phyloP scores from a whole-genome alignment of 2,113 vertebrate species.

The Periophthalmus modestus region DNA sequence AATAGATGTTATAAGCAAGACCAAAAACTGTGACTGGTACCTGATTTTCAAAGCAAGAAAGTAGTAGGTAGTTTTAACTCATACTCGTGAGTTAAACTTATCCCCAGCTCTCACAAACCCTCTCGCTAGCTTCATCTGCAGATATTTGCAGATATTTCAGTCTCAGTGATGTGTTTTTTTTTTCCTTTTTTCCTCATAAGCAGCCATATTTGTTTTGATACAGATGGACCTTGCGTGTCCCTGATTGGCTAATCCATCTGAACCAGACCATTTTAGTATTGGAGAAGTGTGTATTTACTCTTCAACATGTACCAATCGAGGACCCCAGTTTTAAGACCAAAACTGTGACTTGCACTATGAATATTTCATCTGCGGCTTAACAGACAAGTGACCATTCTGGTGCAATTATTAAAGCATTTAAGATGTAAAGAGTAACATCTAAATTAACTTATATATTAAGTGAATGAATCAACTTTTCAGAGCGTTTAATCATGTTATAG shows the following conservation, averaged over 20 bases:
- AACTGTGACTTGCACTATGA: neutral
- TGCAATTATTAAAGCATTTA: constrained; percentile 36
- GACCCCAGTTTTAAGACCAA: neutral
- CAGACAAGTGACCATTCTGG: neutral
- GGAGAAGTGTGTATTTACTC: too few species aligned
- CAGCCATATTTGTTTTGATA: too few species aligned
- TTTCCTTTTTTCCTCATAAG: too few species aligned
- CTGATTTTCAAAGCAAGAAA: neutral
- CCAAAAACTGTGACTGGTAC: neutral
- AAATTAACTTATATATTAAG: constrained; percentile 7
- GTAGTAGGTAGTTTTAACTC: neutral
- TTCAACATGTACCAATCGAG: neutral
- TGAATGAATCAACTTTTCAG: neutral
- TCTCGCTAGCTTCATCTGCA: too few species aligned
- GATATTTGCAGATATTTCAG: too few species aligned
- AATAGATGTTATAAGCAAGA: neutral
- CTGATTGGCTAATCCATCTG: too few species aligned
- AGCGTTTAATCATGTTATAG: too few species aligned
- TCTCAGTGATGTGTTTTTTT: too few species aligned
- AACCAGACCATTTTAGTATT: too few species aligned
- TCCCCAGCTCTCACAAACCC: too few species aligned
- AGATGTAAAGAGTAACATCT: constrained; percentile 4
- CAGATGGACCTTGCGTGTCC: too few species aligned
- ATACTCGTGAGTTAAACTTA: too few species aligned
- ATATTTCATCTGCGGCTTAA: constrained; percentile 14